Percentiles rank a stretch among this genome's conserved stretches.
Conservation (phyloP, 2,888 invertebrate genomes). For the Agrotis ipsilon region DNA sequence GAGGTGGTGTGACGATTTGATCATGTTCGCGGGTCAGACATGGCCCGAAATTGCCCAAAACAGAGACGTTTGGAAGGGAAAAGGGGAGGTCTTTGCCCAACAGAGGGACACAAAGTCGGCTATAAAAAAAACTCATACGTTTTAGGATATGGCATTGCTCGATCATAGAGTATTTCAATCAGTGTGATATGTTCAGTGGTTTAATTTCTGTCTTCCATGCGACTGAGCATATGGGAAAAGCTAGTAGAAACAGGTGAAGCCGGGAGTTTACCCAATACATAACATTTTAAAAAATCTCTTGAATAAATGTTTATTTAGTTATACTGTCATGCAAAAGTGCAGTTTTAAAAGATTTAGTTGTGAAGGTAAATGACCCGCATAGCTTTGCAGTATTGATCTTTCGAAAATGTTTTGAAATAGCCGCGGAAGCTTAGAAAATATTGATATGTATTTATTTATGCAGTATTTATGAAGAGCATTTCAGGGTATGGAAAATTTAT, state of each 20-base stretch:
- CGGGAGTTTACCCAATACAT: not conserved
- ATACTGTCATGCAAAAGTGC: conserved; percentile 39
- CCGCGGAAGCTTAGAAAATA: conserved; percentile 16
- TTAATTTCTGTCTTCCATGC: not conserved
- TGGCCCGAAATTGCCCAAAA: no score
- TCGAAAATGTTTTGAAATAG: conserved; percentile 19
- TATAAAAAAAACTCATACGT: no score
- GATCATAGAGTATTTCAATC: no score
- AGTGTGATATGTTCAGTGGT: not conserved
- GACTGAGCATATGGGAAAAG: not conserved
- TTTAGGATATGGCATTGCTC: no score
- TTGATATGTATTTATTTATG: conserved; percentile 23
- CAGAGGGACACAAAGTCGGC: no score
- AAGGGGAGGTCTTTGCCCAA: no score
- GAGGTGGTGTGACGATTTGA: no score
- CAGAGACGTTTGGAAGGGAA: no score
- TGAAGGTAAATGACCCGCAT: conserved; percentile 46
- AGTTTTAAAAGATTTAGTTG: conserved; percentile 14
- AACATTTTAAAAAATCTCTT: not conserved
- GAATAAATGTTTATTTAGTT: conserved; percentile 1
- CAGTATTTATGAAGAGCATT: conserved; percentile 10
- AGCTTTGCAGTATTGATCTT: conserved; percentile 39
- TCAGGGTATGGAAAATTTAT: not conserved
- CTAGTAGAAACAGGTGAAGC: no score
- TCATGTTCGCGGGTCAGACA: no score